These are phyloP conservation scores for Drosophila parabipectinata DNA, from an alignment of 1,140 invertebrate genomes.

Conservation along the genomic window DNA sequence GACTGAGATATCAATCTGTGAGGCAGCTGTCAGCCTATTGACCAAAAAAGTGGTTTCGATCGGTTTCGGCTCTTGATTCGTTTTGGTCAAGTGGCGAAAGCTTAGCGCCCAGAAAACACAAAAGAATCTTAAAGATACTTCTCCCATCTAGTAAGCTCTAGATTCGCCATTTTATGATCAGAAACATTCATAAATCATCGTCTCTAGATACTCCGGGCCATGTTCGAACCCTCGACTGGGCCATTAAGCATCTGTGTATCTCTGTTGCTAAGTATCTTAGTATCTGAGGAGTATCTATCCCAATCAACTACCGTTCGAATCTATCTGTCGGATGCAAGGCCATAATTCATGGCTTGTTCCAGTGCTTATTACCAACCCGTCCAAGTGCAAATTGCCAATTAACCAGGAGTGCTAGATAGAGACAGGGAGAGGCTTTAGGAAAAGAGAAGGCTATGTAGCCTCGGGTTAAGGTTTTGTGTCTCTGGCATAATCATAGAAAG, in stretches of 20 bases:
- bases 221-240: conserved; percentile 15
- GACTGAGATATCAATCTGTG: conserved; percentile 59
- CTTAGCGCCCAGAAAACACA: conserved; percentile 15
- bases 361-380: conserved; percentile 32
- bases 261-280: conserved; percentile 11
- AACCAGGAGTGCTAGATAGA: conserved; percentile 30
- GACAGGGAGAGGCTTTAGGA: neutral
- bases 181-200: conserved; percentile 33
- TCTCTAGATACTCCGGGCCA: conserved; percentile 3
- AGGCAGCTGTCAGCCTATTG: conserved; percentile 58
- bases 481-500: conserved; percentile 75
- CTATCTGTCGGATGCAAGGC: conserved; percentile 43
- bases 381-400: conserved; percentile 75
- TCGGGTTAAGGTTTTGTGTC: conserved; percentile 36
- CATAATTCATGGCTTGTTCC: conserved; percentile 58
- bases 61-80: conserved; percentile 13
- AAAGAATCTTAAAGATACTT: conserved; percentile 7
- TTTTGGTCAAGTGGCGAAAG: conserved; percentile 40
- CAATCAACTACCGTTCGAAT: conserved; percentile 70
- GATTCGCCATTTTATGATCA: conserved; percentile 2
- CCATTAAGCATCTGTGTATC: conserved; percentile 25
- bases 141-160: neutral
- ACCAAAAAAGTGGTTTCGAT: conserved; percentile 40
- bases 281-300: conserved; percentile 18
- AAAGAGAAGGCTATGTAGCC: neutral